A percentile compares a stretch with the other conserved stretches of the same genome.
These are phyloP conservation scores for Potamilus streckersoni DNA, from an alignment of 1,140 invertebrate species.

Conservation along the genomic window DNA sequence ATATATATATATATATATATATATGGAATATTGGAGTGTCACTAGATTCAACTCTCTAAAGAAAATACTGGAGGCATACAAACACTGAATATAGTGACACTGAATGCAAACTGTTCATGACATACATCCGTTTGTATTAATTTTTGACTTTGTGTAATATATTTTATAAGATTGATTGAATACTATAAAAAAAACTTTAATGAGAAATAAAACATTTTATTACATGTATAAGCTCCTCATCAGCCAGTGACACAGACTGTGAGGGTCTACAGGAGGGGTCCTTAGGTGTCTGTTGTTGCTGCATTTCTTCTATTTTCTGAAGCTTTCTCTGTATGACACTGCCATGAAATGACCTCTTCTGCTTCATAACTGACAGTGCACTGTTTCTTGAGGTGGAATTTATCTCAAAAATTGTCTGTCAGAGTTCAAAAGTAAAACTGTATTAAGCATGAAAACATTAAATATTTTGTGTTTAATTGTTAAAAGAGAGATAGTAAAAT, in stretches of 20 bases:
- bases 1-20: no score
- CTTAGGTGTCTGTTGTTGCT: not conserved
- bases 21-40: no score
- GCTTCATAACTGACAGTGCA: slow-evolving; percentile 70
- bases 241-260: not conserved
- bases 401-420: slow-evolving; percentile 95
- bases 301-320: slow-evolving; percentile 24
- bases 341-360: slow-evolving; percentile 68
- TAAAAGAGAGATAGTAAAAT: no score
- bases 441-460: not conserved
- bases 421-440: slow-evolving; percentile 45
- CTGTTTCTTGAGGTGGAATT: slow-evolving; percentile 82
- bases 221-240: not conserved
- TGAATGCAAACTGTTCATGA: not conserved
- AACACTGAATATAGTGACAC: not conserved
- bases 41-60: no score
- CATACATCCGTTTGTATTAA: slow-evolving; percentile 31
- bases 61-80: not conserved
- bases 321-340: slow-evolving; percentile 35
- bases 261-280: not conserved
- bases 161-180: no score
- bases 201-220: not conserved
- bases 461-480: no score
- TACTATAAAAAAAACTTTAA: no score
- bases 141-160: not conserved